These are phyloP conservation scores for Spinibarbus caldwelli DNA, from an alignment of 2,797 vertebrate species.

Conservation along the genomic window DNA sequence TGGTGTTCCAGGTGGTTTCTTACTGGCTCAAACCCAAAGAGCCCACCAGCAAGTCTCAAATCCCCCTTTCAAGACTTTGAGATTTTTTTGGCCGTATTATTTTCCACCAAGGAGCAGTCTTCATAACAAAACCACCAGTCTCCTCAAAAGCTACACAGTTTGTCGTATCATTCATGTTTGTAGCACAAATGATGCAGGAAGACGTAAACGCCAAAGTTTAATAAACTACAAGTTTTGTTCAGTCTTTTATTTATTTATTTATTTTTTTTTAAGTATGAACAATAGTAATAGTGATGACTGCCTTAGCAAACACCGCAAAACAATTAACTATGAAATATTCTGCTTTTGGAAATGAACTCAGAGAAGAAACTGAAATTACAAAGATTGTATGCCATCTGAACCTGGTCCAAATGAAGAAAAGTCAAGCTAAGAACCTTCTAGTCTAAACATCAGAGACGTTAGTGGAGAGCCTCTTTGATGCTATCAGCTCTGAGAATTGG, in stretches of 20 bases:
- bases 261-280: background rate
- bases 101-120: background rate
- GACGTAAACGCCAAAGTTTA: background rate
- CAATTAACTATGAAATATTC: background rate
- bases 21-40: background rate
- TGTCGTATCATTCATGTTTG: background rate
- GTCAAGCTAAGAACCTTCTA: background rate
- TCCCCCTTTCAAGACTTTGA: background rate
- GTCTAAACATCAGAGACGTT: background rate
- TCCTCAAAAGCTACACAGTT: background rate
- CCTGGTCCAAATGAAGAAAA: conserved; percentile 19
- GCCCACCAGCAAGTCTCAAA: background rate
- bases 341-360: background rate
- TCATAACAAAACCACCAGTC: background rate
- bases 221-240: background rate
- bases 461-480: conserved; percentile 8
- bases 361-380: background rate
- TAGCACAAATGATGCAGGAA: background rate
- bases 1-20: background rate
- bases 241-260: too few species aligned
- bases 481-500: conserved; percentile 1
- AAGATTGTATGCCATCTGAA: conserved; percentile 15
- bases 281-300: background rate
- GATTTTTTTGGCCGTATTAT: background rate
- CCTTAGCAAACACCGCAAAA: background rate